These are phyloP conservation scores for Centropus unirufus DNA, from an alignment of 2,113 vertebrate genomes.

Conservation along the genomic window DNA sequence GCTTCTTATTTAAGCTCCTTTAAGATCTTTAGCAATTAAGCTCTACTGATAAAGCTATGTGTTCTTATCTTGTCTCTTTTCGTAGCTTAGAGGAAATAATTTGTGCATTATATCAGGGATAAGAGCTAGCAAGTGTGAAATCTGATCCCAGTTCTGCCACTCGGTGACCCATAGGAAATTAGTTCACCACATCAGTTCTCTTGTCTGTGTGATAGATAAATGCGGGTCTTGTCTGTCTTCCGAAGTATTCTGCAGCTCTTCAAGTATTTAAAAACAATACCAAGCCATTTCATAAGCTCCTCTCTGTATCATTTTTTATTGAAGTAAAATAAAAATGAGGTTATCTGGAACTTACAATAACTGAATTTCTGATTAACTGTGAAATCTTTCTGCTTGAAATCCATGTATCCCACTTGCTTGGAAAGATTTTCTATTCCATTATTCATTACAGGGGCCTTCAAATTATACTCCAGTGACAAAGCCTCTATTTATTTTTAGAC, in stretches of 20 bases:
- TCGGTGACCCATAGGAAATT: conserved; percentile 6
- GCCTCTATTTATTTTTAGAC: conserved; percentile 62
- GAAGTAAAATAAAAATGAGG: not conserved
- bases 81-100: conserved; percentile 48
- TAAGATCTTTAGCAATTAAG: conserved; percentile 31
- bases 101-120: conserved; percentile 30
- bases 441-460: conserved; percentile 58
- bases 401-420: conserved; percentile 30
- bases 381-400: conserved; percentile 48
- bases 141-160: conserved; percentile 23
- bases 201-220: not conserved
- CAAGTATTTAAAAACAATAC: not conserved
- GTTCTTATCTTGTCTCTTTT: conserved; percentile 21
- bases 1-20: not conserved
- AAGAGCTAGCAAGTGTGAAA: conserved; percentile 11
- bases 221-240: not conserved
- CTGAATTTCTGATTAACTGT: conserved; percentile 30
- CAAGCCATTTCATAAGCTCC: not conserved
- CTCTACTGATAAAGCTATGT: conserved; percentile 5
- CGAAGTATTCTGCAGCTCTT: not conserved
- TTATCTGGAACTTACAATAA: conserved; percentile 26
- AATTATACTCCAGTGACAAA: conserved; percentile 57
- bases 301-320: not conserved
- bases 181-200: not conserved
- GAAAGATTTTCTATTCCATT: conserved; percentile 39